Base-by-base conservation (phyloP, 64 coral and sea anemone genomes). In the Anthopleura sola region DNA sequence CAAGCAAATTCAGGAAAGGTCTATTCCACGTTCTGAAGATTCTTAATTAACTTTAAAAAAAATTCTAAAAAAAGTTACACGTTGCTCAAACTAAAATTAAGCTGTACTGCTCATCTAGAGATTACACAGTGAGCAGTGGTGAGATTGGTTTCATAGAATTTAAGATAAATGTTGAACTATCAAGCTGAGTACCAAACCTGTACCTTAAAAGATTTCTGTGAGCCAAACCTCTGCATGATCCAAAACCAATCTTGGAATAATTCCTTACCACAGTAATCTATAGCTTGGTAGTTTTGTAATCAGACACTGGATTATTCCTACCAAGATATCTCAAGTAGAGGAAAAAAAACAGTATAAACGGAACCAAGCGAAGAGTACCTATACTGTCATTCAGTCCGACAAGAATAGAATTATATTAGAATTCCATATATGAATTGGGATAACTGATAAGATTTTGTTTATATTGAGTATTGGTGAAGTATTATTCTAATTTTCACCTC, bases 141-240 rank as follows among this genome's bases (percentile, higher is more conserved):
- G 7, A 53, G 14, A 17, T 0, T 53, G 0, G 16, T 0, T 12
- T 17, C 50, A 53, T 13, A 53, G 12, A 53, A 13, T 53, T 13
- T 53, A 12, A 44, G 40, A 44, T 8, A 2, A 44, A 44, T 44
- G 40, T 15, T 62, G 7, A 62, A 26, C 21, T 7, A n/a, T 23
- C 21, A 62, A 62, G 21, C 5, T 26, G n/a, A 37, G 26, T 77
- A 40, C 24, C 12, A 37, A 79, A n/a, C n/a, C n/a, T n/a, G 37
- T 79, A 79, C 76, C 76, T 79, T 79, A 10, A 44, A 44, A 79
- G 76, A 79, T 48, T 17, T 79, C 21, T 38, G 76, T 10, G 76
- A 79, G 20, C 37, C 39, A 38, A 79, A 44, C 76, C 37, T 79
- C 36, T 79, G 17, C 39, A 79, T 79, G 76, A 79, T 79, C 2